Conservation (phyloP, 2,113 vertebrate species). For the Callionymus lyra region DNA sequence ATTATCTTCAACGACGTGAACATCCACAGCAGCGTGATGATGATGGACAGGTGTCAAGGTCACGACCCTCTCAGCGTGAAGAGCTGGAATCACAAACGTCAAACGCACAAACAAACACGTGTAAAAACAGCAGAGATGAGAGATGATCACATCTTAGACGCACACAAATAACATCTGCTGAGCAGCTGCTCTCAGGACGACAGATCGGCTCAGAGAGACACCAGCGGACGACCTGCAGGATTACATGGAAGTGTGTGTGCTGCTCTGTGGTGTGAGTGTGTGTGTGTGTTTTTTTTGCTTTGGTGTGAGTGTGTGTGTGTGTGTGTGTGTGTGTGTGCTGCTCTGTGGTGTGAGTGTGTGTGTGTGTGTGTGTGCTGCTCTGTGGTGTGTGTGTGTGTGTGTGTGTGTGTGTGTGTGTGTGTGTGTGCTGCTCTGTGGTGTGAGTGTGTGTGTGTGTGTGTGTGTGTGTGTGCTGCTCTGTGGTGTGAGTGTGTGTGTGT, state of each 20-base stretch:
- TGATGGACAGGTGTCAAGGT: constrained; percentile 56
- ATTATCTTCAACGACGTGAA: no score
- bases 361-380: neutral
- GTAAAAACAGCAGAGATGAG: constrained; percentile 4
- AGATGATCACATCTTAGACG: constrained; percentile 37
- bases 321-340: no score
- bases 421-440: no score
- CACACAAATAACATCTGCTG: constrained; percentile 67
- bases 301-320: no score
- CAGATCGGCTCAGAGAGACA: constrained; percentile 56
- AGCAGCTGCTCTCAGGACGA: constrained; percentile 62
- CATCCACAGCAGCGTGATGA: no score
- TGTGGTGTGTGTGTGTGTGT: no score
- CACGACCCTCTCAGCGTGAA: constrained; percentile 24
- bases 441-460: no score
- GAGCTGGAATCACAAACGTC: no score
- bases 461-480: no score
- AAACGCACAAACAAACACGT: neutral
- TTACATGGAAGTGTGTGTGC: constrained; percentile 68
- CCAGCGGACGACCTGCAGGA: constrained; percentile 61
- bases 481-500: constrained; percentile 37
- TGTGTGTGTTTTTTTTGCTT: no score
- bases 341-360: constrained; percentile 51
- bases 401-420: no score
- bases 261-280: constrained; percentile 54